Evolutionary conservation across 2,888 invertebrate species (phyloP).

Genomic region (Lepidonotus clava): DNA sequence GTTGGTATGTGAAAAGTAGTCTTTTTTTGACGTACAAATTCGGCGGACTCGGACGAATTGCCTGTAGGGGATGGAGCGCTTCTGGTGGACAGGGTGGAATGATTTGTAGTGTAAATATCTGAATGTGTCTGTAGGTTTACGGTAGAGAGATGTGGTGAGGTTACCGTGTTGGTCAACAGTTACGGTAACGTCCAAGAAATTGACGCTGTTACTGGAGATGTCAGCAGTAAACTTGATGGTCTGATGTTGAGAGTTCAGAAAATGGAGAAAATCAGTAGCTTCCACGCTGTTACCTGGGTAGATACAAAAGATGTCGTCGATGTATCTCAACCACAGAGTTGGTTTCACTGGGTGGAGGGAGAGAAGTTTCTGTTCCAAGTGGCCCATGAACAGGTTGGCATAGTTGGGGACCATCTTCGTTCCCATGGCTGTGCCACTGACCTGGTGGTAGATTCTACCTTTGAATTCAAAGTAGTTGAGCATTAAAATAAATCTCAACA

Average conservation of each 20-base stretch:
- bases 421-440: slow-evolving; percentile 62
- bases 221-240: slow-evolving; percentile 19
- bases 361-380: slow-evolving; percentile 58
- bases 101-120: not conserved
- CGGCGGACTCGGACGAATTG: not conserved
- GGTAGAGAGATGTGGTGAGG: not conserved
- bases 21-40: not conserved
- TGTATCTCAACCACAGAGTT: slow-evolving; percentile 56
- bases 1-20: not conserved
- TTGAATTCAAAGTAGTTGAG: slow-evolving; percentile 60
- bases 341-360: slow-evolving; percentile 34
- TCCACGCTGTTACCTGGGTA: slow-evolving; percentile 44
- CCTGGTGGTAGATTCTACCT: slow-evolving; percentile 56
- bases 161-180: not conserved
- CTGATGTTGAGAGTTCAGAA: not conserved
- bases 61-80: not conserved
- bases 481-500: slow-evolving; percentile 3
- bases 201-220: not conserved
- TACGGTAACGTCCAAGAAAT: slow-evolving; percentile 18
- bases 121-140: slow-evolving; percentile 33
- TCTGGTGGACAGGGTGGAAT: slow-evolving; percentile 8
- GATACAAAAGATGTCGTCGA: slow-evolving; percentile 63
- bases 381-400: slow-evolving; percentile 61
- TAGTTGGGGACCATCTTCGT: slow-evolving; percentile 60
- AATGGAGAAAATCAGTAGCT: not conserved